Percentiles rank a stretch among this genome's conserved stretches.
These are phyloP conservation scores for Cataglyphis altisquamis DNA, from an alignment of 2,888 invertebrate genomes.

Conservation along the genomic window DNA sequence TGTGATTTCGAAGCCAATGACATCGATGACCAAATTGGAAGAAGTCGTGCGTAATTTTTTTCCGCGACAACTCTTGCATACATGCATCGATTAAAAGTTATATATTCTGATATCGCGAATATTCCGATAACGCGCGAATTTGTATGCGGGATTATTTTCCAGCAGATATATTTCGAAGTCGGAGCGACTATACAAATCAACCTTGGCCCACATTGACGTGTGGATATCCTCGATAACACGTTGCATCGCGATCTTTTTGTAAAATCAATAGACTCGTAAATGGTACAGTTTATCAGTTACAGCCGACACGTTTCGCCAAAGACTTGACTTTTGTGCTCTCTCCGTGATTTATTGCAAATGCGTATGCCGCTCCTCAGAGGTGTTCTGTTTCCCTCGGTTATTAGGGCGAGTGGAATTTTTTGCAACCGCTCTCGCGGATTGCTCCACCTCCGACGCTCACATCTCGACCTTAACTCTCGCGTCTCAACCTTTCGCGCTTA, in stretches of 20 bases:
- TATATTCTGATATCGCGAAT: not conserved
- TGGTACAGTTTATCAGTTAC: conserved; percentile 68
- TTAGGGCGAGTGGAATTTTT: conserved; percentile 38
- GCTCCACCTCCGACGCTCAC: conserved; percentile 41
- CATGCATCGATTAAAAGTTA: not conserved
- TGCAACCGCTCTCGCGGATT: not conserved
- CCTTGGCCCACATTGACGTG: conserved; percentile 69
- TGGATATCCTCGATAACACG: conserved; percentile 59
- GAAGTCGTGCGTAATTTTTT: conserved; percentile 2
- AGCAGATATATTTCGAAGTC: conserved; percentile 27
- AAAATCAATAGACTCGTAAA: conserved; percentile 72
- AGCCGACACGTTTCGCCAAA: conserved; percentile 46
- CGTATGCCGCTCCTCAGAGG: conserved; percentile 13
- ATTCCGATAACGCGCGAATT: conserved; percentile 6
- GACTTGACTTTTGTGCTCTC: conserved; percentile 68
- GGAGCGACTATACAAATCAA: conserved; percentile 29
- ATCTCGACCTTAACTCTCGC: conserved; percentile 34
- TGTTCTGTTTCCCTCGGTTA: conserved; percentile 11
- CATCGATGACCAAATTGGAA: conserved; percentile 49
- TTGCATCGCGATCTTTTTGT: conserved; percentile 66
- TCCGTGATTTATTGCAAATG: conserved; percentile 72
- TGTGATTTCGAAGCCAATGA: conserved; percentile 28
- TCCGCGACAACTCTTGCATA: not conserved
- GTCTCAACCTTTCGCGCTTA: conserved; percentile 42
- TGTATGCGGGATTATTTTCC: not conserved